Conservation (phyloP, 2,888 invertebrate species). For the Tolmerus cingulatus region DNA sequence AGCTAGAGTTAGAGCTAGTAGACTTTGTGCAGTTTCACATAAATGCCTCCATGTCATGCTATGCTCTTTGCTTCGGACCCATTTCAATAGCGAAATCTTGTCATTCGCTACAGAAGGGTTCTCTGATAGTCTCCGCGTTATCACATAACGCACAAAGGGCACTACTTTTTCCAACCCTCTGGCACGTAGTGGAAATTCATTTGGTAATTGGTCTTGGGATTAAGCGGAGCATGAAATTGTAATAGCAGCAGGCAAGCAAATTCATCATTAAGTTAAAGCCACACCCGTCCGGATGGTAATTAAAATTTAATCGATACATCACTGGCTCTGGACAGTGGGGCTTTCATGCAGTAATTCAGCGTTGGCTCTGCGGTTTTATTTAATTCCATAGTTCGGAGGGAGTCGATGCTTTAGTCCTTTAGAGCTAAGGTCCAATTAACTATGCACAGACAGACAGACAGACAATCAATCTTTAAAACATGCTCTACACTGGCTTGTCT, state of each 20-base stretch:
- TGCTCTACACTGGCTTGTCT: background rate
- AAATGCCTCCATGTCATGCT: background rate
- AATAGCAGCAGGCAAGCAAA: background rate
- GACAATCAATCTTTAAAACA: background rate
- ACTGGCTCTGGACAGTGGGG: background rate
- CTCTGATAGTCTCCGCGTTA: background rate
- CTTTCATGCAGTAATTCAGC: background rate
- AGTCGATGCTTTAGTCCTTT: background rate
- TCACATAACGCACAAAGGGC: background rate
- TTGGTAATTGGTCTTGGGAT: constrained; percentile 30
- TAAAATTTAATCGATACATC: constrained; percentile 43
- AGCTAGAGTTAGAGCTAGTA: background rate
- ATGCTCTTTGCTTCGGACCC: background rate
- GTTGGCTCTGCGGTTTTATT: constrained; percentile 24
- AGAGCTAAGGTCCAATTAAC: background rate
- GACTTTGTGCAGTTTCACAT: background rate
- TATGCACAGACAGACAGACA: background rate
- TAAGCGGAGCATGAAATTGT: constrained; percentile 29
- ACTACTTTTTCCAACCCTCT: background rate
- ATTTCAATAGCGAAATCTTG: background rate
- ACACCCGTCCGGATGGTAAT: constrained; percentile 33
- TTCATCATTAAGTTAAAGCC: constrained; percentile 38
- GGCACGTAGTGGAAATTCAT: background rate
- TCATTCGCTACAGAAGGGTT: background rate
- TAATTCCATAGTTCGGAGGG: background rate